Base-by-base conservation (phyloP, 2,797 vertebrate species). In the Gymnocypris eckloni region DNA sequence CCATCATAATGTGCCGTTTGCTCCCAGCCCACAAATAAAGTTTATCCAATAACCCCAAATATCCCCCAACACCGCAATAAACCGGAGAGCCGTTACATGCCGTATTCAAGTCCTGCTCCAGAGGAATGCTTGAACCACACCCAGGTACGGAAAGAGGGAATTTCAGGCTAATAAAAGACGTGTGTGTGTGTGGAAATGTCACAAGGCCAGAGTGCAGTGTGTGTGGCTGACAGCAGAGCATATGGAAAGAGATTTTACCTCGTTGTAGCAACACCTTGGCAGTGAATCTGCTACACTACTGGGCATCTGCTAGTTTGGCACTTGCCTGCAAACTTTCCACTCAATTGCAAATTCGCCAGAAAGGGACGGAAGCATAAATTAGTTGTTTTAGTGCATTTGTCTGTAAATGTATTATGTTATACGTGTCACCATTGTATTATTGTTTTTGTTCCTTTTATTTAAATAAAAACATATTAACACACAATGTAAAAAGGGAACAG, bases 91-190 rank as follows among this genome's bases (percentile, higher is more conserved):
- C 70, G 72, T 71, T 76, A 73, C 72, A 86, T 50, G 54, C 89
- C 86, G 89, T 54, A 86, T 90, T 93, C 83, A 85, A 81, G 70
- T 75, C 81, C 78, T 91, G 89, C 89, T 89, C 84, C 85, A 93
- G 93, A 93, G 92, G 89, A 90, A 93, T 91, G 92, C 91, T 90
- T 89, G 90, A 86, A 84, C 94, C 93, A 93, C 93, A 93, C 94
- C 94, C 94, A 92, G 89, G 91, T 92, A 90, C 90, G 91, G 93
- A 93, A 94, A 93, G 90, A 87, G 91, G 91, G 92, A 93, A 93
- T 94, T 95, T 94, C 92, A 93, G 91, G 88, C 90, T 94, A 92
- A 94, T 93, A 94, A 93, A 94, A 90, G 82, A 90, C 88, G 89
- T 92, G 92, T 93, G 28, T 28, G 28, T 28, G 33, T 93, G 92